Conservation (phyloP, 2,888 invertebrate genomes). For the Nycteola revayana region DNA sequence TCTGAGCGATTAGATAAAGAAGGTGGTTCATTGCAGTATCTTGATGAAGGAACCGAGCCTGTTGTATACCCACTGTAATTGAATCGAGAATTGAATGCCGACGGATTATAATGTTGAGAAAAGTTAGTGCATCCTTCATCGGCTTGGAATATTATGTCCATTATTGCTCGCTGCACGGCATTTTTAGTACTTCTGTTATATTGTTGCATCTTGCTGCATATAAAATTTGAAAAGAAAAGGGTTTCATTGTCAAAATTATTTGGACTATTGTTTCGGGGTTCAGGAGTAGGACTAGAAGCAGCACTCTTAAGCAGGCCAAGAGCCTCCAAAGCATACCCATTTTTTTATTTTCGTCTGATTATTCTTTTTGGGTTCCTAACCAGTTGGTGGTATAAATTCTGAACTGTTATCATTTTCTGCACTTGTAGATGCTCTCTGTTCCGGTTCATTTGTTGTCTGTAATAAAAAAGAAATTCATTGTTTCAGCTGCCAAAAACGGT, state of each 20-base stretch:
- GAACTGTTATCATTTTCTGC: slow-evolving; percentile 17
- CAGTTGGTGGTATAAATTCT: slow-evolving; percentile 18
- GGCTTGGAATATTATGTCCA: slow-evolving; percentile 16
- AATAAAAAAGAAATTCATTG: slow-evolving; percentile 15
- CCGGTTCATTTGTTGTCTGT: slow-evolving; percentile 18
- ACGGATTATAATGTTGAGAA: slow-evolving; percentile 14
- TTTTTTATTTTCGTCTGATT: slow-evolving; percentile 16
- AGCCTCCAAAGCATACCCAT: slow-evolving; percentile 18
- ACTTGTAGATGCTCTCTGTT: slow-evolving; percentile 18
- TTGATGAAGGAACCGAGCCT: slow-evolving; percentile 15
- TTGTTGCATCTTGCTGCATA: slow-evolving; percentile 17
- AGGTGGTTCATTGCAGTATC: slow-evolving; percentile 15
- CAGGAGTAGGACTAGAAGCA: slow-evolving; percentile 19
- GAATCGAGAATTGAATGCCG: slow-evolving; percentile 15
- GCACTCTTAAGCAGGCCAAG: slow-evolving; percentile 17
- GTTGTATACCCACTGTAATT: slow-evolving; percentile 15
- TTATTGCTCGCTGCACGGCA: slow-evolving; percentile 18
- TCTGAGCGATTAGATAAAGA: slow-evolving; percentile 13
- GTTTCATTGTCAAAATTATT: slow-evolving; percentile 17
- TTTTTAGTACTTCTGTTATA: slow-evolving; percentile 17
- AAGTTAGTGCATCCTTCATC: slow-evolving; percentile 17
- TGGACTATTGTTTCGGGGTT: slow-evolving; percentile 20
- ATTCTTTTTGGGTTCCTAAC: slow-evolving; percentile 14
- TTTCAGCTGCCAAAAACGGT: slow-evolving; percentile 16
- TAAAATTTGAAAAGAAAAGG: slow-evolving; percentile 19